Base-by-base conservation (phyloP, 2,888 invertebrate species). In the Ennomos fuscantarius region DNA sequence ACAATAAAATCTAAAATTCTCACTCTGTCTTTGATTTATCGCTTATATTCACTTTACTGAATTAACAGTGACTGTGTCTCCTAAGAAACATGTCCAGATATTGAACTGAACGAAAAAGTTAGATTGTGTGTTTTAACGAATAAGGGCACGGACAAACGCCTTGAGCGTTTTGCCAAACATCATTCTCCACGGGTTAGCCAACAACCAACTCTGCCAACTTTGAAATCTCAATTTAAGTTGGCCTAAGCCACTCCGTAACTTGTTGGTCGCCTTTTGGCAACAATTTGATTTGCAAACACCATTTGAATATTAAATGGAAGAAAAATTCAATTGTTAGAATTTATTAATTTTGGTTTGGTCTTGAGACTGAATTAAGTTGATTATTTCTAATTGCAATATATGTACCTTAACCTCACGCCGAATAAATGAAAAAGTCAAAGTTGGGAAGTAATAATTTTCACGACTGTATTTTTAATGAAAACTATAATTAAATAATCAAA, bases 201-300 rank as follows among this genome's bases (percentile, higher is more conserved):
- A 73, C 73, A 50, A 43, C 64, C 61, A 66, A 73, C 73, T 74
- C 76, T 74, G 69, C 63, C 66, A 74, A 80, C 73, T 78, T 73
- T 35, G 39, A 34, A 52, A 57, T 52, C 57, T 47, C 52, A 57
- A 57, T 39, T 68, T 65, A 77, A 79, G 70, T 79, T 68, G 55
- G 53, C 58, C n/a, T 62, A 63, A 72, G 73, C 72, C 69, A 54
- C 69, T 57, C 61, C 54, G 66, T 67, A 72, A 73, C 74, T 77
- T 70, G 67, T 65, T 68, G 66, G 66, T 66, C 60, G 65, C 52
- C 62, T 71, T 73, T 66, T 72, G 68, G 62, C 72, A 74, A 79
- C 73, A 78, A 76, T 79, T 75, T 74, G 72, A 78, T 81, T 79
- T 75, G 62, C 60, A 65, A 65, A 72, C 71, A 70, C 71, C 66